Evolutionary conservation across 2,113 vertebrate genomes (phyloP).

Genomic region (Cardinalis cardinalis): DNA sequence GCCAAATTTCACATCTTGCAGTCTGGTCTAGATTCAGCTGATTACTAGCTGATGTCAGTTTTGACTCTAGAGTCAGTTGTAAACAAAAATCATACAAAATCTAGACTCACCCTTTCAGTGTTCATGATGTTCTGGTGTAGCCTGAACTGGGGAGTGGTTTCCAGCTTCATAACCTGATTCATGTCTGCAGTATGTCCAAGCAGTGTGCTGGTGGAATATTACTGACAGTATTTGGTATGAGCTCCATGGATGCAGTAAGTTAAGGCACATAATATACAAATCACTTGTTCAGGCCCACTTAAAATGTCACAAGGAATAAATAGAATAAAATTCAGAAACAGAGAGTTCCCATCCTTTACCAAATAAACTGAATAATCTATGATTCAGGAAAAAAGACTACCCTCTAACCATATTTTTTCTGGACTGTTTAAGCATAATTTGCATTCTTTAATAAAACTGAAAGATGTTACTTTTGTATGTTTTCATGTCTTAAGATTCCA

Average conservation of each 20-base stretch:
- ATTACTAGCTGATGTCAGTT: neutral
- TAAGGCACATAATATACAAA: neutral
- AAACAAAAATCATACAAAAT: neutral
- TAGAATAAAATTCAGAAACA: neutral
- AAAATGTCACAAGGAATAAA: neutral
- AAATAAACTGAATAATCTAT: neutral
- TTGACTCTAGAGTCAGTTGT: no score
- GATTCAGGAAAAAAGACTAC: neutral
- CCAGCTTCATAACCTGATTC: neutral
- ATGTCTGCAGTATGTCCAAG: neutral
- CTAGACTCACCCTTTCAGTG: neutral
- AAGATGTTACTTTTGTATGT: neutral
- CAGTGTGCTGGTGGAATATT: neutral
- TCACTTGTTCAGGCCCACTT: neutral
- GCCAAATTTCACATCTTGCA: neutral
- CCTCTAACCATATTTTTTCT: neutral
- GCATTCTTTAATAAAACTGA: neutral
- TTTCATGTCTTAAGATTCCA: neutral
- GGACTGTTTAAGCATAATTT: neutral
- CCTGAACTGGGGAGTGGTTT: neutral
- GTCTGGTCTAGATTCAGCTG: neutral
- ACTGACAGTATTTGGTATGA: neutral
- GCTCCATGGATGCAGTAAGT: neutral
- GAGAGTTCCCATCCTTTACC: neutral
- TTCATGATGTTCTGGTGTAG: fast-evolving